phyloP scores from a whole-genome alignment of 2,113 vertebrate species.

The Labeo catla region DNA sequence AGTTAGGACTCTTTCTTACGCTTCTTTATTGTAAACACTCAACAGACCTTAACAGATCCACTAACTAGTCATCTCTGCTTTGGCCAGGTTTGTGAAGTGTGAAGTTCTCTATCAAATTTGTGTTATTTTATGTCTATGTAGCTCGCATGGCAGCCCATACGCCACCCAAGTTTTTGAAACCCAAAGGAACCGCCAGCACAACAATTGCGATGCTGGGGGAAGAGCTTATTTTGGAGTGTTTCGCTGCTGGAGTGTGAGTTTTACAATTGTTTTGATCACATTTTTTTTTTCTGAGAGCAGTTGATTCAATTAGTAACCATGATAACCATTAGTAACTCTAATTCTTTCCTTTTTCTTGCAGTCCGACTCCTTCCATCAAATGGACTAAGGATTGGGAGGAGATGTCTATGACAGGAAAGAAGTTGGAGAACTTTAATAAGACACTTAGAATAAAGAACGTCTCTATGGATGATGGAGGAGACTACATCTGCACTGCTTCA shows the following conservation, averaged over 20 bases:
- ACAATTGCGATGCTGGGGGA: constrained; percentile 87
- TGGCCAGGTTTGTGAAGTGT: background rate
- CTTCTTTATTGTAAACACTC: background rate
- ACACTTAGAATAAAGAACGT: constrained; percentile 87
- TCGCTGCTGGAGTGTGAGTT: constrained; percentile 94
- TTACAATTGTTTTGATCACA: background rate
- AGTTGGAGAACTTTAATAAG: constrained; percentile 92
- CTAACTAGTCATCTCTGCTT: background rate
- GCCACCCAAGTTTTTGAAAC: constrained; percentile 91
- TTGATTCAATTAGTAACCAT: background rate
- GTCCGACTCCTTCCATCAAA: constrained; percentile 89
- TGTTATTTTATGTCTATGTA: constrained; percentile 67
- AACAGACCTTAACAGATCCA: background rate
- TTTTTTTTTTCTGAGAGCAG: background rate
- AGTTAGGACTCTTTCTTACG: constrained; percentile 17
- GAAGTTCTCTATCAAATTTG: background rate
- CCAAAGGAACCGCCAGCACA: constrained; percentile 84
- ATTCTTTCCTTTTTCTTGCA: constrained; percentile 61
- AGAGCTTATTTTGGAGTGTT: constrained; percentile 92
- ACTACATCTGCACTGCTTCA: constrained; percentile 89
- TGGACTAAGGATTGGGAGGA: constrained; percentile 92
- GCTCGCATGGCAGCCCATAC: constrained; percentile 87
- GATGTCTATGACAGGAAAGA: constrained; percentile 81
- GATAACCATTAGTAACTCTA: background rate
- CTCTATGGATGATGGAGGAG: constrained; percentile 87